These are phyloP conservation scores for Solenopsis fugax DNA, from an alignment of 1,140 invertebrate genomes.

Conservation along the genomic window DNA sequence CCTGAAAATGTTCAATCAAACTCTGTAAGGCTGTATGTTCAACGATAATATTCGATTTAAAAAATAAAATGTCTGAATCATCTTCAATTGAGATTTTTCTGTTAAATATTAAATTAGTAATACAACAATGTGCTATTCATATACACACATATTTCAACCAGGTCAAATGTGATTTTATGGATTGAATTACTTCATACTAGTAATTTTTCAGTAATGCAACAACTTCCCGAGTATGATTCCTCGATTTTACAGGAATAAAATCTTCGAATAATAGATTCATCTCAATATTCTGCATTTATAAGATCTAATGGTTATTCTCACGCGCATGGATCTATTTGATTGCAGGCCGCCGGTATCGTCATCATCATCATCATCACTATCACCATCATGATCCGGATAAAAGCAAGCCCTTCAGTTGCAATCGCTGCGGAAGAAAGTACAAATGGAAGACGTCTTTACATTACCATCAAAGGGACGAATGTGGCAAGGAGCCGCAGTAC, in stretches of 20 bases:
- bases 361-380: background rate
- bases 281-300: background rate
- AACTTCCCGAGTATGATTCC: background rate
- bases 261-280: constrained; percentile 27
- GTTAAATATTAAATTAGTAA: no score
- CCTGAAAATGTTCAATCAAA: no score
- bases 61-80: no score
- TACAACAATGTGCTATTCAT: background rate
- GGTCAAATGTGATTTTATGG: background rate
- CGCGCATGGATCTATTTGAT: constrained; percentile 49
- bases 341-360: constrained; percentile 17
- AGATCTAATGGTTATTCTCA: constrained; percentile 36
- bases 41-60: no score
- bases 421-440: constrained; percentile 85
- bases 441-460: constrained; percentile 85
- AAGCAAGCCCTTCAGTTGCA: constrained; percentile 72
- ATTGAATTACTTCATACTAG: background rate
- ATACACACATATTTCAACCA: background rate
- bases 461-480: constrained; percentile 86
- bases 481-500: constrained; percentile 82
- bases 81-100: no score
- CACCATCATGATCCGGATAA: constrained; percentile 5
- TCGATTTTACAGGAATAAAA: constrained; percentile 1
- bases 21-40: no score
- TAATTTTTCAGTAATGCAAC: background rate